Evolutionary conservation across 2,113 vertebrate genomes (phyloP).

Genomic region (Holacanthus passer): DNA sequence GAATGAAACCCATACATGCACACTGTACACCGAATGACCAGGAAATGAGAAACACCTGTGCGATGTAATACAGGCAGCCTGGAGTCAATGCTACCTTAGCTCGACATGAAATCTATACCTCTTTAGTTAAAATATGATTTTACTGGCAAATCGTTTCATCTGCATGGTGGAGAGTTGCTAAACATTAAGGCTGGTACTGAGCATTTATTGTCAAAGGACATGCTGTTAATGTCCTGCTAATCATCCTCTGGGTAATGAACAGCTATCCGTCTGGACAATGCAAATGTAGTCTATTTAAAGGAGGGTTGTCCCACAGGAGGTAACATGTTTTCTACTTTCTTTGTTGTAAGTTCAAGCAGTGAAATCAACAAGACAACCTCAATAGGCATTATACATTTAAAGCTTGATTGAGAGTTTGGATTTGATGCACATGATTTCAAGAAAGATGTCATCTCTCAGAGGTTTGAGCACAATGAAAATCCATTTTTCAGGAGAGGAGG

Average conservation of each 20-base stretch:
- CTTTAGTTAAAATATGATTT: not conserved
- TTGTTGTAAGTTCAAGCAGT: not conserved
- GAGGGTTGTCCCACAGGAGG: not conserved
- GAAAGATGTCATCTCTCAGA: not conserved
- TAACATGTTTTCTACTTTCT: not conserved
- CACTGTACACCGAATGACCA: not conserved
- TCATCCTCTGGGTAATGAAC: not conserved
- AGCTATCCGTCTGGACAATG: not conserved
- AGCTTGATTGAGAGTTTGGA: not conserved
- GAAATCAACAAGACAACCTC: no score
- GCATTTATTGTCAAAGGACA: not conserved
- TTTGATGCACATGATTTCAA: not conserved
- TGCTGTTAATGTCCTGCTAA: not conserved
- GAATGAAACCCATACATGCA: not conserved
- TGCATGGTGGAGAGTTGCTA: not conserved
- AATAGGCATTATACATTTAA: not conserved
- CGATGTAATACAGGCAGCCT: not conserved
- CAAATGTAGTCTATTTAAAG: not conserved
- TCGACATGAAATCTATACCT: not conserved
- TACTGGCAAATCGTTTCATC: not conserved
- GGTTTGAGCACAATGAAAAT: not conserved
- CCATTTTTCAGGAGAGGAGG: not conserved
- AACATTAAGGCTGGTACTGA: not conserved
- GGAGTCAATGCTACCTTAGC: not conserved
- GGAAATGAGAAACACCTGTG: constrained; percentile 37